Conservation (phyloP, 1,140 invertebrate species). For the Drosophila malerkotliana region DNA sequence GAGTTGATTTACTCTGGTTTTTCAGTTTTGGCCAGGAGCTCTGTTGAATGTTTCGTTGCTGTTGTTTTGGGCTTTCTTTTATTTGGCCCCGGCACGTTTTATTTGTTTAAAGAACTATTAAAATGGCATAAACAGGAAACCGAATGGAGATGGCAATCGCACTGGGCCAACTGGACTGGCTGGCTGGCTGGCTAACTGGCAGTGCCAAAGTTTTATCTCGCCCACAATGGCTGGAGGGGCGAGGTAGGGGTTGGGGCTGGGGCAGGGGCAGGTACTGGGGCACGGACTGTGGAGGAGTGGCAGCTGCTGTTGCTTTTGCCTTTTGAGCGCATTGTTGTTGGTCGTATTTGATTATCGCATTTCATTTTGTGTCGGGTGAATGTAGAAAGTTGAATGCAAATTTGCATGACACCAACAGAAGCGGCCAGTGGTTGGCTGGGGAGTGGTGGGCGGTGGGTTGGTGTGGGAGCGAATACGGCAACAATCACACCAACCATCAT, state of each 20-base stretch:
- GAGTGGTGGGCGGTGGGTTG: neutral
- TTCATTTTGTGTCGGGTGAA: constrained; percentile 78
- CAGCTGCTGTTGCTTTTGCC: constrained; percentile 24
- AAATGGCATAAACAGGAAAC: constrained; percentile 76
- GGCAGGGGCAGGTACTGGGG: neutral
- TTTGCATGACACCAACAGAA: constrained; percentile 74
- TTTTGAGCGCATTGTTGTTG: constrained; percentile 75
- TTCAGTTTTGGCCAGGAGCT: neutral
- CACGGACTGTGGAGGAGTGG: neutral
- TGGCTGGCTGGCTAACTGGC: constrained; percentile 46
- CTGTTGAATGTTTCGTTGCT: constrained; percentile 9
- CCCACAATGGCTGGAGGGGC: constrained; percentile 14
- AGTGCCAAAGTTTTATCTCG: constrained; percentile 75
- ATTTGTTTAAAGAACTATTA: constrained; percentile 80
- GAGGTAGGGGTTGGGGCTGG: constrained; percentile 5
- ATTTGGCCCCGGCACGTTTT: constrained; percentile 59
- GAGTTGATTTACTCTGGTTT: neutral
- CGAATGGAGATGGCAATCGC: constrained; percentile 36
- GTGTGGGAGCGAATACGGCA: constrained; percentile 35
- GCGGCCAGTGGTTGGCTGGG: constrained; percentile 11
- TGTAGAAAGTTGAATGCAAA: constrained; percentile 80
- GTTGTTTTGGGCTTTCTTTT: constrained; percentile 50
- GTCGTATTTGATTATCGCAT: constrained; percentile 79
- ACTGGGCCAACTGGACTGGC: constrained; percentile 28
- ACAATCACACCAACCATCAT: constrained; percentile 76